Conservation (phyloP, 2,888 invertebrate genomes). For the Cataglyphis rosenhaueri region DNA sequence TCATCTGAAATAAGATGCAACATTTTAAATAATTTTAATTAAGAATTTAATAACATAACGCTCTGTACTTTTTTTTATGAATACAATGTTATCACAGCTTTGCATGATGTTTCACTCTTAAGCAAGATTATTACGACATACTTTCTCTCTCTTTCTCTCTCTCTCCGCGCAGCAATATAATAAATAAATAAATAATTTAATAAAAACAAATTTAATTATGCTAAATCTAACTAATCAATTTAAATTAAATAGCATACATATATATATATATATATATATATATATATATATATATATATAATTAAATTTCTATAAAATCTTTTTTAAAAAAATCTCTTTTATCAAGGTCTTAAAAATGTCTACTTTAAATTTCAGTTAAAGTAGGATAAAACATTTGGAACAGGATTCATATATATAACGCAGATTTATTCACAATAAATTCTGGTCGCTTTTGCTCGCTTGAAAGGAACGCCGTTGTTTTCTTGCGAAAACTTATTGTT, state of each 20-base stretch:
- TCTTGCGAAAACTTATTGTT: constrained; percentile 50
- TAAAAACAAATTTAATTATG: not conserved
- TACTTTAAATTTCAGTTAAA: constrained; percentile 22
- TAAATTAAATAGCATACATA: not conserved
- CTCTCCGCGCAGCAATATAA: not conserved
- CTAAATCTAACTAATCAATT: not conserved
- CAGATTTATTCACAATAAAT: constrained; percentile 47
- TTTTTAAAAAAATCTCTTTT: not conserved
- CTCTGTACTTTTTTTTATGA: constrained; percentile 8
- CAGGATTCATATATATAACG: not conserved
- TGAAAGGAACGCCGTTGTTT: constrained; percentile 35
- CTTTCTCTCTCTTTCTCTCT: too few species aligned
- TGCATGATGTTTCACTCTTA: not conserved
- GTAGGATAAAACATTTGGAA: constrained; percentile 20
- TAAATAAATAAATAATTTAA: not conserved
- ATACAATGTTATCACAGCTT: not conserved
- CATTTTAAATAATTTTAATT: constrained; percentile 39
- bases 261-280: not conserved
- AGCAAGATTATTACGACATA: not conserved
- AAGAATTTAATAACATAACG: constrained; percentile 17
- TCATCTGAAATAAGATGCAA: constrained; percentile 64
- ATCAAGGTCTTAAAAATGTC: not conserved
- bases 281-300: not conserved
- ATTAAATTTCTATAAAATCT: not conserved
- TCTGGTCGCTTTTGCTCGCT: constrained; percentile 45